These are phyloP conservation scores for Furcifer pardalis DNA, from an alignment of 2,797 vertebrate species.

Conservation along the genomic window DNA sequence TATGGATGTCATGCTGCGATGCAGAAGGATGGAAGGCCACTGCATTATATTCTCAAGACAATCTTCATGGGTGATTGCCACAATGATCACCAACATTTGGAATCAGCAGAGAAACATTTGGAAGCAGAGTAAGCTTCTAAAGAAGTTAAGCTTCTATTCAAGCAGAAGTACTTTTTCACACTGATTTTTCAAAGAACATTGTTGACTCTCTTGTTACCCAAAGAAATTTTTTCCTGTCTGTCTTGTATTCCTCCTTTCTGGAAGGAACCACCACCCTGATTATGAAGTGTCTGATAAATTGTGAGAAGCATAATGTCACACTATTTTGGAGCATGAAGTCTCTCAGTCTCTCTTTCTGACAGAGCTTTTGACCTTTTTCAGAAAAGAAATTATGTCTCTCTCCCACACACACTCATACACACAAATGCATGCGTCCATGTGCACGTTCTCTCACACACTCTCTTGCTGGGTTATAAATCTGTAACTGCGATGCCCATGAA, in stretches of 20 bases:
- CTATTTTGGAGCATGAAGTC: background rate
- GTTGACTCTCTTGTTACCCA: background rate
- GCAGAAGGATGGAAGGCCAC: too few relatives aligned
- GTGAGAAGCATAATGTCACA: background rate
- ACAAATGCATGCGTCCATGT: too few relatives aligned
- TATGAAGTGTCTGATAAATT: background rate
- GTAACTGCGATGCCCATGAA: background rate
- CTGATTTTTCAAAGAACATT: slow-evolving; percentile 4
- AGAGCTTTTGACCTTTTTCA: background rate
- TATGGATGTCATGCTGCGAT: too few relatives aligned
- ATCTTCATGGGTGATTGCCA: too few relatives aligned
- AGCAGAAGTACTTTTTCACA: background rate
- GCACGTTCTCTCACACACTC: too few relatives aligned
- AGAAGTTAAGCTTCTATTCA: background rate
- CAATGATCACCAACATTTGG: too few relatives aligned
- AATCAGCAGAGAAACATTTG: too few relatives aligned
- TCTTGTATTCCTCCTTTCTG: background rate
- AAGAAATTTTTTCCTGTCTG: slow-evolving; percentile 13
- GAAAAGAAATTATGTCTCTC: background rate
- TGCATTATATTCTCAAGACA: too few relatives aligned
- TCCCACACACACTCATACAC: background rate
- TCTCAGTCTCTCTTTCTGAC: background rate
- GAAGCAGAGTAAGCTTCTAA: background rate
- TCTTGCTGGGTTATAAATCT: background rate
- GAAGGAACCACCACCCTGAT: background rate